phyloP scores from a whole-genome alignment of 2,113 vertebrate genomes.

The Macaca fascicularis region T2T-MFA8v1.1 NC_088391.1:89395001-89395500 shows the following conservation, averaged over 20 bases:
- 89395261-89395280: neutral
- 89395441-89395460: accelerated
- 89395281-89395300: neutral
- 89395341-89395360: constrained; percentile 20
- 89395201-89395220: neutral
- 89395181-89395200: accelerated
- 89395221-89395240: neutral
- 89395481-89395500: accelerated
- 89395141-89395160: neutral
- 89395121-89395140: neutral
- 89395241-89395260: constrained; percentile 10
- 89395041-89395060: neutral
- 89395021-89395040: neutral
- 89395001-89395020: neutral
- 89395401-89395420: neutral
- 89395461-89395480: neutral
- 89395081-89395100: neutral
- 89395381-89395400: neutral
- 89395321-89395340: constrained; percentile 34
- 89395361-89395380: constrained; percentile 46
- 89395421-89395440: neutral
- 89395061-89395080: no score
- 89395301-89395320: constrained; percentile 15
- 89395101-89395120: neutral
- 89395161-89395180: neutral